Percentiles rank a stretch among this genome's conserved stretches.
phyloP scores from a whole-genome alignment of 2,888 invertebrate genomes.

The Clepsis dumicolana region DNA sequence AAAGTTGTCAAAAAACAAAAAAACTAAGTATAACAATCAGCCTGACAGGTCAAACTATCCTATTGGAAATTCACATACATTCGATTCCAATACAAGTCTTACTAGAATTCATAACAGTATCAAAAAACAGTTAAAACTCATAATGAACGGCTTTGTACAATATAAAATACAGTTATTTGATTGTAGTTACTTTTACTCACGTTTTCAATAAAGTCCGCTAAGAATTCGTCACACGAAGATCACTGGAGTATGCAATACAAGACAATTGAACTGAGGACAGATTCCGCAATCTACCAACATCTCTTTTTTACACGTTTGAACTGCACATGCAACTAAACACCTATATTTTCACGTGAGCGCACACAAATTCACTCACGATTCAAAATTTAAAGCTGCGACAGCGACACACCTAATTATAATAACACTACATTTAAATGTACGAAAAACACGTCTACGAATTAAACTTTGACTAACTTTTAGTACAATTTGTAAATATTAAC shows the following conservation, averaged over 20 bases:
- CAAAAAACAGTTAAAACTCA: slow-evolving; percentile 39
- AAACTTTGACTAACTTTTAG: slow-evolving; percentile 44
- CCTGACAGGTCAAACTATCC: slow-evolving; percentile 49
- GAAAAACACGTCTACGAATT: slow-evolving; percentile 37
- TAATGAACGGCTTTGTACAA: slow-evolving; percentile 18
- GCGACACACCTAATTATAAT: slow-evolving; percentile 72
- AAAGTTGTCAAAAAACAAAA: slow-evolving; percentile 56
- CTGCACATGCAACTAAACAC: slow-evolving; percentile 60
- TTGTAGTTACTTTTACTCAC: slow-evolving; percentile 73
- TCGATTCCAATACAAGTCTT: slow-evolving; percentile 56
- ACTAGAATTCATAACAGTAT: slow-evolving; percentile 49
- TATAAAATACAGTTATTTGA: slow-evolving; percentile 65
- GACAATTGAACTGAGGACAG: slow-evolving; percentile 59
- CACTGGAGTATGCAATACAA: slow-evolving; percentile 68
- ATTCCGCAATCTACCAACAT: slow-evolving; percentile 52
- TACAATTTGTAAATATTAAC: slow-evolving; percentile 4
- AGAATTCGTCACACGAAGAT: slow-evolving; percentile 64
- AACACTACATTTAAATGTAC: slow-evolving; percentile 37
- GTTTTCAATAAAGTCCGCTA: slow-evolving; percentile 63
- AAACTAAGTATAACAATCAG: slow-evolving; percentile 44
- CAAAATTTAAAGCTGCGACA: slow-evolving; percentile 74
- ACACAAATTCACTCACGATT: slow-evolving; percentile 71
- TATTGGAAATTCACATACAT: slow-evolving; percentile 52
- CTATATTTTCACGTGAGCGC: slow-evolving; percentile 68
- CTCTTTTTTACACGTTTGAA: slow-evolving; percentile 58